Conservation (phyloP, 2,888 invertebrate species). For the Polyommatus iphigenia region DNA sequence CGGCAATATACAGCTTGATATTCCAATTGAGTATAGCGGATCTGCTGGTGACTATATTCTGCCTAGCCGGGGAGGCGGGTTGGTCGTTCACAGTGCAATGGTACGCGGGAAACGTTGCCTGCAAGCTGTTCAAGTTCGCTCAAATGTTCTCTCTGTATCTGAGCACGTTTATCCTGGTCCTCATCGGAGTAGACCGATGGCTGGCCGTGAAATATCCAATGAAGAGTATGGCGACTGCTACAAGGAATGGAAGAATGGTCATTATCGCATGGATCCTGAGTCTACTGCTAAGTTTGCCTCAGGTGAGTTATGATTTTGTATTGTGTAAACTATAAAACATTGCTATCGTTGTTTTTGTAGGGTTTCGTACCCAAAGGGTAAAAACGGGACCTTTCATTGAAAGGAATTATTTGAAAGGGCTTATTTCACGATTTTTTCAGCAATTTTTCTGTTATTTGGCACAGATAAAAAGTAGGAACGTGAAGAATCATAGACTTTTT, state of each 20-base stretch:
- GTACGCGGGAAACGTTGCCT: constrained; percentile 87
- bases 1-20: constrained; percentile 87
- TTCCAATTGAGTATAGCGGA: constrained; percentile 91
- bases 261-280: constrained; percentile 86
- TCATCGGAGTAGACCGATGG: constrained; percentile 91
- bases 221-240: constrained; percentile 83
- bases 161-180: constrained; percentile 89
- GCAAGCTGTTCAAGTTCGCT: constrained; percentile 89
- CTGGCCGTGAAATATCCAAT: constrained; percentile 90
- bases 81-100: constrained; percentile 91
- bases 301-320: constrained; percentile 79
- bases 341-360: background rate
- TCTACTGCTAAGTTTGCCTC: constrained; percentile 87
- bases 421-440: no score
- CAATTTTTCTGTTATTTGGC: no score
- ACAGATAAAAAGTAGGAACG: no score
- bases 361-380: no score
- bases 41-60: constrained; percentile 89
- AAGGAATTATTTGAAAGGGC: no score
- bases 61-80: constrained; percentile 88
- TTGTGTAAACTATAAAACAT: background rate
- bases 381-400: no score
- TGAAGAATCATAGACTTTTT: no score
- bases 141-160: constrained; percentile 91
- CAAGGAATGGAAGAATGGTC: constrained; percentile 84